Evolutionary conservation across 1,140 invertebrate species (phyloP).

Genomic region (Zaprionus tsacasi): DNA sequence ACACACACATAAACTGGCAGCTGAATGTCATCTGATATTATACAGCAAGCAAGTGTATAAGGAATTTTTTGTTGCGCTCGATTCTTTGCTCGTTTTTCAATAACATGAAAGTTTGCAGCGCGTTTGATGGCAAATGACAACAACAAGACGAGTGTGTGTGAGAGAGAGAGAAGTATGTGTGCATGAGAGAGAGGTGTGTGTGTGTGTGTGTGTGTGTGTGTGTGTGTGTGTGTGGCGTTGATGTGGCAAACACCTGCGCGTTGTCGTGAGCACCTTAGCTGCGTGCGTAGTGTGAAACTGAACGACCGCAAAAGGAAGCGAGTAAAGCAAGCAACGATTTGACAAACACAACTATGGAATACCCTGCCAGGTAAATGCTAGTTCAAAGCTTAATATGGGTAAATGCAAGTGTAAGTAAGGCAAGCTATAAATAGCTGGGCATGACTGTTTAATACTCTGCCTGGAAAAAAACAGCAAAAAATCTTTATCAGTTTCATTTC

Average conservation of each 20-base stretch:
- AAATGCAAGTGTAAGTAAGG: too few relatives aligned
- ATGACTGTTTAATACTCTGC: too few relatives aligned
- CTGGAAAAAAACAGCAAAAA: neutral
- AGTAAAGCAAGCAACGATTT: constrained; percentile 86
- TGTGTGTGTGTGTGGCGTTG: constrained; percentile 30
- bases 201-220: neutral
- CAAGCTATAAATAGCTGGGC: too few relatives aligned
- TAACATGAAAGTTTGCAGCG: constrained; percentile 73
- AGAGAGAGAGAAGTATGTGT: neutral
- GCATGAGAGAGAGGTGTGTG: neutral
- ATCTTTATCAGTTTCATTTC: neutral
- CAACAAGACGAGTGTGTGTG: constrained; percentile 38
- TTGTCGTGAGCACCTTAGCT: constrained; percentile 45
- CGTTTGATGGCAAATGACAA: constrained; percentile 72
- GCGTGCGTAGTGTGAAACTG: constrained; percentile 84
- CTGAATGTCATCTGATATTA: constrained; percentile 68
- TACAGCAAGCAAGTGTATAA: constrained; percentile 57
- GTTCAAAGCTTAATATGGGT: too few relatives aligned
- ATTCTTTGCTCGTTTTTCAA: constrained; percentile 66
- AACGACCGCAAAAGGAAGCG: constrained; percentile 92
- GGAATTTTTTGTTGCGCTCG: constrained; percentile 42
- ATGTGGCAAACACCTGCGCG: constrained; percentile 49
- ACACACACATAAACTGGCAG: constrained; percentile 27
- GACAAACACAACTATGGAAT: constrained; percentile 74
- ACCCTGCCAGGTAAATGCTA: neutral